Evolutionary conservation across 2,113 vertebrate genomes (phyloP), one percentile per base, ranked within the genome.

Genomic region (Panurus biarmicus): DNA sequence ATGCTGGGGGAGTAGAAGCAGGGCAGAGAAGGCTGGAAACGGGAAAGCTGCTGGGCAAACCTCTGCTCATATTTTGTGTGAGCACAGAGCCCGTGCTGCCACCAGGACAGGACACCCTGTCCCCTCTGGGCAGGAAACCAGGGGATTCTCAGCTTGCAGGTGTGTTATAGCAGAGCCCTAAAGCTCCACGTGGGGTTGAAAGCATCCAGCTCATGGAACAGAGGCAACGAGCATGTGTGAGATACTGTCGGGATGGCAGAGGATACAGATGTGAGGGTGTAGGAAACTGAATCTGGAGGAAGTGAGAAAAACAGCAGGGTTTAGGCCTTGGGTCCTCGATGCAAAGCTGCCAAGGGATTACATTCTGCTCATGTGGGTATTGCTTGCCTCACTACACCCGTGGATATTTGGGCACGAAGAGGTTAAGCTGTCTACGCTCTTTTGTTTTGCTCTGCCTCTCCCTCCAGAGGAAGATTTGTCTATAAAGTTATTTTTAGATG

Each of bases 401-500:
- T 24, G 65, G 33, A 0, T 79, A 2, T 71, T 44, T 16, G 64
- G 64, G 5, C 48, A 65, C 0, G n/a, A 91, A 92, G 92, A 77
- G 60, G 91, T 95, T 95, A 93, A 93, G 7, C 67, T 17, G 36
- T 23, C 73, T 45, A 6, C 0, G 0, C 26, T n/a, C 75, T 26
- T 64, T n/a, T 88, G 71, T 83, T 89, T 90, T 69, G 72, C 72
- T 56, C 64, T 74, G 47, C 89, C 79, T 93, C 72, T 84, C 75
- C 31, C 45, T 93, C 76, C 72, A 31, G 85, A 89, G 57, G 53
- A 79, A 83, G 93, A 48, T 8, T 86, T 90, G 91, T 44, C 93
- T 78, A 45, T 90, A 75, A 93, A 93, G 75, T 93, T 95, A 96
- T 96, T 95, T 95, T 95, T 95, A 95, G 93, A 50, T 28, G 31